phyloP scores from a whole-genome alignment of 23 tunicate species.

The Aplidium turbinatum region DNA sequence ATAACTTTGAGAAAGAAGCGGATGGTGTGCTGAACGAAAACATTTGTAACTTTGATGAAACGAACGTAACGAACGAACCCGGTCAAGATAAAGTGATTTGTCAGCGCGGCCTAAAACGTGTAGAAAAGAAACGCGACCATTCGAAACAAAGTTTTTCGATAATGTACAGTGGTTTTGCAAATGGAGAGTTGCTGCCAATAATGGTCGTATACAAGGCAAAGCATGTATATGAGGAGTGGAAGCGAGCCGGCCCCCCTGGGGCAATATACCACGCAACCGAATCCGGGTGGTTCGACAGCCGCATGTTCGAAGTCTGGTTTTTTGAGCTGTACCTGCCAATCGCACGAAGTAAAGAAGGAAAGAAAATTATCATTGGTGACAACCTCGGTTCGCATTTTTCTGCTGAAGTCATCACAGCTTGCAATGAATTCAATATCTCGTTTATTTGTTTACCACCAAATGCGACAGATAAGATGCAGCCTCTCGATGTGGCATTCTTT shows the following conservation, averaged over 20 bases:
- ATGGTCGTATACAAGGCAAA: slow-evolving; percentile 28
- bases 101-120: slow-evolving; percentile 5
- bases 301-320: slow-evolving; percentile 21
- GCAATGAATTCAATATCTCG: slow-evolving; percentile 22
- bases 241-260: slow-evolving; percentile 17
- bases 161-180: slow-evolving; percentile 34
- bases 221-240: slow-evolving; percentile 10
- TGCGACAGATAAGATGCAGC: slow-evolving; percentile 20
- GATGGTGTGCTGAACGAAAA: slow-evolving; percentile 1
- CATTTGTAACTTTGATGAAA: slow-evolving; percentile 36
- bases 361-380: slow-evolving; percentile 25
- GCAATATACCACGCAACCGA: slow-evolving; percentile 7
- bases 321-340: slow-evolving; percentile 8
- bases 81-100: slow-evolving; percentile 18
- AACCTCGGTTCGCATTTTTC: slow-evolving; percentile 29
- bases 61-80: slow-evolving; percentile 31
- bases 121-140: slow-evolving; percentile 16
- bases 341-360: not conserved
- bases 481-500: slow-evolving; percentile 29
- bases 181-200: slow-evolving; percentile 22
- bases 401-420: slow-evolving; percentile 6
- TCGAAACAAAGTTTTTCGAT: slow-evolving; percentile 16
- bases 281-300: slow-evolving; percentile 14
- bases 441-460: slow-evolving; percentile 24
- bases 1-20: not conserved